Conservation (phyloP, 1,140 invertebrate species). For the Trachymyrmex cornetzi region DNA sequence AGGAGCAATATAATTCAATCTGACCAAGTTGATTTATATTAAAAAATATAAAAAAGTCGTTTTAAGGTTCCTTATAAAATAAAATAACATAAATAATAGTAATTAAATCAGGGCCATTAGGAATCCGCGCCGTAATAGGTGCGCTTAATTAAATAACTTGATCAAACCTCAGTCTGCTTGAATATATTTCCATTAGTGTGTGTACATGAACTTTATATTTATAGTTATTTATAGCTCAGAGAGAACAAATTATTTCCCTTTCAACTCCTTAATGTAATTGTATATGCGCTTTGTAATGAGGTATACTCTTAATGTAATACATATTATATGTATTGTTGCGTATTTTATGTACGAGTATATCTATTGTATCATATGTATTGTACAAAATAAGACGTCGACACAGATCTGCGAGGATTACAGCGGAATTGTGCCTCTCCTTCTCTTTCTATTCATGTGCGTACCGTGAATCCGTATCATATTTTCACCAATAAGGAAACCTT, state of each 20-base stretch:
- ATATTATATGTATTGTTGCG: neutral
- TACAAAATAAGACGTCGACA: neutral
- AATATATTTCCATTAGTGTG: too few species aligned
- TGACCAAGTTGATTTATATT: neutral
- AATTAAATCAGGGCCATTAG: too few species aligned
- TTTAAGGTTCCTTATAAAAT: too few species aligned
- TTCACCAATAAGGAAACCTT: slow-evolving; percentile 1
- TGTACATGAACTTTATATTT: neutral
- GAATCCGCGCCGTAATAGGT: too few species aligned
- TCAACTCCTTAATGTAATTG: neutral
- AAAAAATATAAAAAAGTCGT: too few species aligned
- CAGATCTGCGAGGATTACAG: neutral
- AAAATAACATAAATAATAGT: too few species aligned
- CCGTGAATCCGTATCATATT: neutral
- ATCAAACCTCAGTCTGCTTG: too few species aligned
- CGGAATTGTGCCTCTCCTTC: neutral
- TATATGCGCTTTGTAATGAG: too few species aligned
- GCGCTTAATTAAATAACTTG: too few species aligned
- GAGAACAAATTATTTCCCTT: neutral
- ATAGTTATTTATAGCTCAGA: neutral
- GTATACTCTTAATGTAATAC: neutral
- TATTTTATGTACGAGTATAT: too few species aligned
- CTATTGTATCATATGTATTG: neutral
- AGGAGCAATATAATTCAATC: too few species aligned
- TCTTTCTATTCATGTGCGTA: neutral